phyloP scores from a whole-genome alignment of 2,113 vertebrate genomes.

The Erythrolamprus reginae region DNA sequence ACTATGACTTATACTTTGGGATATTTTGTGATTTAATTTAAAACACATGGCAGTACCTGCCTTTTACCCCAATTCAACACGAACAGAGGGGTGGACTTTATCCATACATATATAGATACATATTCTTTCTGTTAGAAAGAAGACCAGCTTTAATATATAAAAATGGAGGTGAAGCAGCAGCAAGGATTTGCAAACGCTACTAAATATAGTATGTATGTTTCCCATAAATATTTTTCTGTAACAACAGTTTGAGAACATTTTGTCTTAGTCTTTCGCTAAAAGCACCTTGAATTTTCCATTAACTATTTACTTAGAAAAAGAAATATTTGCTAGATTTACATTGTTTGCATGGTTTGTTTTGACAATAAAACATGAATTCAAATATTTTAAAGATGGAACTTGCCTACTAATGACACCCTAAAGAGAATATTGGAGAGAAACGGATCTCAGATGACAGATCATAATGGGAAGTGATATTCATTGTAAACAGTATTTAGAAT shows the following conservation, averaged over 20 bases:
- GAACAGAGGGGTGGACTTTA: neutral
- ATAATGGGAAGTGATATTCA: neutral
- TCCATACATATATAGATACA: neutral
- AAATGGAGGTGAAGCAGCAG: neutral
- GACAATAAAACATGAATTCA: neutral
- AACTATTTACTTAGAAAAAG: neutral
- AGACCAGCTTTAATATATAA: neutral
- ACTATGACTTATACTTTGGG: neutral
- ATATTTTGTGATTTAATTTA: neutral
- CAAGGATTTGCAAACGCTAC: neutral
- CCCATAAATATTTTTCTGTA: neutral
- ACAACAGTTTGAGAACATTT: neutral
- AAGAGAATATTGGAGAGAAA: neutral
- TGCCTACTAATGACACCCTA: neutral
- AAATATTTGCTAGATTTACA: neutral
- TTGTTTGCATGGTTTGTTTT: neutral
- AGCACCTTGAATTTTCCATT: neutral
- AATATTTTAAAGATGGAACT: neutral
- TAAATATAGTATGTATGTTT: neutral
- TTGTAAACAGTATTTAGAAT: neutral
- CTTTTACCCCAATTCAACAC: neutral
- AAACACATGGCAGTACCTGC: neutral
- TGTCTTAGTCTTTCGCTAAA: neutral
- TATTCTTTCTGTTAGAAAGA: neutral
- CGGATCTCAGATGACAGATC: neutral